Percentiles rank a stretch among this genome's conserved stretches.
Conservation (phyloP, 2,888 invertebrate genomes). For the Lepetodrilus schrolli region DNA sequence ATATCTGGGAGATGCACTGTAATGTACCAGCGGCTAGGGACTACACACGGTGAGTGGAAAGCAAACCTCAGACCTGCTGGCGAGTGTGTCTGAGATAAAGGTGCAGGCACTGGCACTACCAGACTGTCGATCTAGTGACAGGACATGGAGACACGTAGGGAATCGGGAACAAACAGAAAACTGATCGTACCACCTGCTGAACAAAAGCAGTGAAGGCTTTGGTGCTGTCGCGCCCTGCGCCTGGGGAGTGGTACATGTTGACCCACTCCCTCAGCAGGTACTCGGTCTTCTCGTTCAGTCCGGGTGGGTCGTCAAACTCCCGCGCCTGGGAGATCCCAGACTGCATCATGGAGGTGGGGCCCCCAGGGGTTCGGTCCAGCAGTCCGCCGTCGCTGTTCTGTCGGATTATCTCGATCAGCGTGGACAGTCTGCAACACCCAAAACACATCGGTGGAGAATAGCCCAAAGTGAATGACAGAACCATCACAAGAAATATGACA, state of each 20-base stretch:
- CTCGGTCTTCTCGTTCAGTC: constrained; percentile 95
- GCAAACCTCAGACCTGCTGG: constrained; percentile 8
- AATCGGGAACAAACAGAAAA: constrained; percentile 12
- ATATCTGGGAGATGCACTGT: too few species aligned
- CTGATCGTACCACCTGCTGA: constrained; percentile 79
- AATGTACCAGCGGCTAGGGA: too few species aligned
- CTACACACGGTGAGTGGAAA: background rate
- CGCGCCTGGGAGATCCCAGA: constrained; percentile 90
- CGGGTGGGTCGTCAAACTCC: constrained; percentile 94
- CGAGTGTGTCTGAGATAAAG: background rate
- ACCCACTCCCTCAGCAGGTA: constrained; percentile 96
- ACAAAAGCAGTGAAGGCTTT: constrained; percentile 96
- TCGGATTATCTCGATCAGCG: constrained; percentile 88
- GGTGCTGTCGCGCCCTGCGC: constrained; percentile 78
- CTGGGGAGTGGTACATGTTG: constrained; percentile 83
- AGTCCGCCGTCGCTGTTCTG: constrained; percentile 83
- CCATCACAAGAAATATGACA: too few species aligned
- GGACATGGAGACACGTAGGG: constrained; percentile 13
- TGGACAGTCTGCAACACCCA: constrained; percentile 80
- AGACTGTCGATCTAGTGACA: constrained; percentile 6
- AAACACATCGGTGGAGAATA: too few species aligned
- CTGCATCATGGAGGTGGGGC: constrained; percentile 84
- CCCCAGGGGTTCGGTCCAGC: constrained; percentile 85
- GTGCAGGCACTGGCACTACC: constrained; percentile 9
- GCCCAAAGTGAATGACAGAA: too few species aligned